Evolutionary conservation across 2,797 vertebrate species (phyloP).

Genomic region (Microhierax caerulescens): DNA sequence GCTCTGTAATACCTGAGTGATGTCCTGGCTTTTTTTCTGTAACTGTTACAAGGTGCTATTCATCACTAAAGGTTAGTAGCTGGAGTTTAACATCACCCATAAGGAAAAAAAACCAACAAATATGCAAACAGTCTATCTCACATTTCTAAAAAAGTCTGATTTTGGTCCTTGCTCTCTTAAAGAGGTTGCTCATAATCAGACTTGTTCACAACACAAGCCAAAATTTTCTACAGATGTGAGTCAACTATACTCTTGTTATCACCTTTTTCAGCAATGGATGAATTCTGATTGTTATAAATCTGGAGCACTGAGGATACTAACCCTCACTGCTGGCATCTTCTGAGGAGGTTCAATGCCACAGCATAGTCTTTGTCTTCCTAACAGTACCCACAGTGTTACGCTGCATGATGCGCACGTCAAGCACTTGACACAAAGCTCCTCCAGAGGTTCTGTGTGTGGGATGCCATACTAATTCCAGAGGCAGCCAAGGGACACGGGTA

Average conservation of each 20-base stretch:
- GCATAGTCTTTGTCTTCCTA: conserved; percentile 6
- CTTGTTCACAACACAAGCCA: not conserved
- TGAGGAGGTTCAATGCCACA: not conserved
- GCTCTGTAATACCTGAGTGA: not conserved
- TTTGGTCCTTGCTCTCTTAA: not conserved
- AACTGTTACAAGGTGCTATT: not conserved
- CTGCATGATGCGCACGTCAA: not conserved
- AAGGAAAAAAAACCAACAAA: not conserved
- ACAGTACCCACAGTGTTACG: fast-evolving
- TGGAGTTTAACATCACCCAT: not conserved
- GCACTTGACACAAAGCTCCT: not conserved
- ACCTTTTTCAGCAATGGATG: not conserved
- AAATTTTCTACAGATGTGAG: not conserved
- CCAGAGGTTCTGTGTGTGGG: not conserved
- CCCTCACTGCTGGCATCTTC: not conserved
- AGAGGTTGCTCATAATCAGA: not conserved
- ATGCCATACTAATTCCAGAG: not conserved
- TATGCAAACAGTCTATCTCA: not conserved
- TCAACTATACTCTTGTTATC: not conserved
- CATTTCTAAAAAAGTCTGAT: not conserved
- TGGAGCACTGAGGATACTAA: not conserved
- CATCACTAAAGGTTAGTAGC: not conserved
- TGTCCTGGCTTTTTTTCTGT: not conserved
- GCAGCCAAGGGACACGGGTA: not conserved
- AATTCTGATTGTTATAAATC: not conserved